Evolutionary conservation across 2,113 vertebrate species (phyloP), one percentile per base, ranked within the genome.

Genomic region (Saimiri boliviensis): DNA sequence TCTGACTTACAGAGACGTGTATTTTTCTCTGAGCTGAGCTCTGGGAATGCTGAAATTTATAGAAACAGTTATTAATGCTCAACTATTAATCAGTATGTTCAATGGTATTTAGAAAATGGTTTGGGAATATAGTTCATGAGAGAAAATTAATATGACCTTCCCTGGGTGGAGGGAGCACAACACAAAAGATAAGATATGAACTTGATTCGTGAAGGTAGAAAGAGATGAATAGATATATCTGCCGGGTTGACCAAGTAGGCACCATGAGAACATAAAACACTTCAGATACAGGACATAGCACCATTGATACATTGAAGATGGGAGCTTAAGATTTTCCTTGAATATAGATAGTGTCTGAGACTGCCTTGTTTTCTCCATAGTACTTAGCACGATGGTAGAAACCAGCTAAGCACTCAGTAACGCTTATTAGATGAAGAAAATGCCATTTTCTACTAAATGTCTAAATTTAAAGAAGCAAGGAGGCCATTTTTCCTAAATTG

Each of bases 401-500:
- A 68, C 9, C 86, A 86, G 17, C 37, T 83, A 68, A 86, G 23
- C 58, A 84, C 25, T 93, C 47, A 91, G 1, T 84, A 94, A 71
- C 91, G 25, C 40, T 86, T 88, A 66, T 52, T 96, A 86, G 58
- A 92, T 90, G 70, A 94, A 93, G 42, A 58, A 66, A 93, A 91
- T 76, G 13, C 37, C 32, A 89, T 88, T 93, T 96, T 40, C 66
- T 42, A 82, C 13, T 63, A 92, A 94, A 42, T 85, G 40, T 90
- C 20, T 58, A 93, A 76, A 90, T 92, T 80, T 92, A 86, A 94
- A 71, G 81, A n/a, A 35, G 19, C 30, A 93, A 71, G 9, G 32
- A 92, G 68, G 5, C 32, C 60, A 88, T 90, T 97, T 97, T 93
- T 91, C n/a, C 66, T 87, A 91, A 94, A 87, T 42, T 94, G 83